Base-by-base conservation (phyloP, 2,888 invertebrate genomes). In the Hermaeophaga mercurialis region DNA sequence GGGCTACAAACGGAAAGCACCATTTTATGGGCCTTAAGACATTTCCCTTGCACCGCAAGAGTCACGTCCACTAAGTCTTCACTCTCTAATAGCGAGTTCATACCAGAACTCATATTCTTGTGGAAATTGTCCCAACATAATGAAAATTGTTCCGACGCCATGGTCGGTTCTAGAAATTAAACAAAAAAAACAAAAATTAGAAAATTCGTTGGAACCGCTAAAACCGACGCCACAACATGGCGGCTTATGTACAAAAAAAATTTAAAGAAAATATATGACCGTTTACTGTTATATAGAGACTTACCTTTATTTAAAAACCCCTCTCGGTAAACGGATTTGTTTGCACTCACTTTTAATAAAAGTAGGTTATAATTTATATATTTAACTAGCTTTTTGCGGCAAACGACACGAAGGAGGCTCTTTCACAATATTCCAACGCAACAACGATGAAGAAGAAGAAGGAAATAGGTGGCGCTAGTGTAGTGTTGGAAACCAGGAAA, bases 61-160 rank as follows among this genome's bases (percentile, higher is more conserved):
- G 78, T 78, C n/a, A 78, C 78, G 66, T 78, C 78, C n/a, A 78
- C 78, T 50, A 78, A 67, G 63, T 78, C 77, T 66, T 78, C 77
- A 55, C 68, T 73, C 64, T 77, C 74, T 24, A 77, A 58, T 56
- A 78, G 60, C 5, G 75, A 72, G 69, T 85, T 85, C 65, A 87
- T 85, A 56, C 86, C 86, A 72, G 83, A 82, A 67, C 85, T 83
- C 69, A 87, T 80, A 73, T 86, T 87, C 62, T 84, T 84, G 77
- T 86, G 86, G 80, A 87, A 87, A 79, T 87, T 86, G 74, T 87
- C 87, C 87, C 87, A 87, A 74, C 85, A 84, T 76, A 87, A 80
- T 74, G 87, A 87, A 74, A 85, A 85, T 77, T 85, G 85, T 78
- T 85, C 84, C 75, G 82, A 82, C 80, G 82, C 82, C 76, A 77